These are phyloP conservation scores for Orius insidiosus DNA, from an alignment of 1,140 invertebrate species.

Conservation along the genomic window DNA sequence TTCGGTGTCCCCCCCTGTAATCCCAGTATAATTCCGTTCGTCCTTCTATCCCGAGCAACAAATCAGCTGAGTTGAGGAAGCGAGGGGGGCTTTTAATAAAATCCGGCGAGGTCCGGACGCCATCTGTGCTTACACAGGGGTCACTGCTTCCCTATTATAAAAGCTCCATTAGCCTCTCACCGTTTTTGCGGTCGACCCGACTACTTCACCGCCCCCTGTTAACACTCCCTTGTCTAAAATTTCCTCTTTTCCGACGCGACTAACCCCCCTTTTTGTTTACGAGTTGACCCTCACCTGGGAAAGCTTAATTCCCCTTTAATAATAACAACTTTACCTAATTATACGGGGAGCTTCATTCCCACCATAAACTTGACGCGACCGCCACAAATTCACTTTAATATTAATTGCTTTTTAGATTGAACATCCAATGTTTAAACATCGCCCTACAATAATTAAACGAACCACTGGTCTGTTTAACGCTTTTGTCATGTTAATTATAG, in stretches of 20 bases:
- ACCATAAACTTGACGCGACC: too few species aligned
- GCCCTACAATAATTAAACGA: too few species aligned
- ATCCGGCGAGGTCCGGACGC: neutral
- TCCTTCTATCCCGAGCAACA: neutral
- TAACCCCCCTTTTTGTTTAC: neutral
- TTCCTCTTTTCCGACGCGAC: neutral
- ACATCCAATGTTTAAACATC: too few species aligned
- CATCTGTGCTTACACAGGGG: neutral
- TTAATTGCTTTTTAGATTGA: too few species aligned
- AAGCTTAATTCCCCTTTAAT: neutral
- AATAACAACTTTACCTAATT: neutral
- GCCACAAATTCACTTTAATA: too few species aligned
- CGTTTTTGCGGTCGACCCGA: neutral
- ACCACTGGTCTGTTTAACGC: too few species aligned
- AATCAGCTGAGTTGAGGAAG: neutral
- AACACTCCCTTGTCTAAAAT: neutral
- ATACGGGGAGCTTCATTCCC: neutral
- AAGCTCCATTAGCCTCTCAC: constrained; percentile 3
- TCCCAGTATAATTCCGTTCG: neutral
- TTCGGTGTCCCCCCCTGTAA: neutral
- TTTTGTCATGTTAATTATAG: too few species aligned
- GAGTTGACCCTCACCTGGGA: neutral
- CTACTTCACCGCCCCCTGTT: neutral
- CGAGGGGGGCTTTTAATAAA: neutral
- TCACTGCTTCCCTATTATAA: constrained; percentile 3